Percentiles rank a stretch among this genome's conserved stretches.
Conservation (phyloP, 1,140 invertebrate species). For the Gonioctena quinquepunctata region DNA sequence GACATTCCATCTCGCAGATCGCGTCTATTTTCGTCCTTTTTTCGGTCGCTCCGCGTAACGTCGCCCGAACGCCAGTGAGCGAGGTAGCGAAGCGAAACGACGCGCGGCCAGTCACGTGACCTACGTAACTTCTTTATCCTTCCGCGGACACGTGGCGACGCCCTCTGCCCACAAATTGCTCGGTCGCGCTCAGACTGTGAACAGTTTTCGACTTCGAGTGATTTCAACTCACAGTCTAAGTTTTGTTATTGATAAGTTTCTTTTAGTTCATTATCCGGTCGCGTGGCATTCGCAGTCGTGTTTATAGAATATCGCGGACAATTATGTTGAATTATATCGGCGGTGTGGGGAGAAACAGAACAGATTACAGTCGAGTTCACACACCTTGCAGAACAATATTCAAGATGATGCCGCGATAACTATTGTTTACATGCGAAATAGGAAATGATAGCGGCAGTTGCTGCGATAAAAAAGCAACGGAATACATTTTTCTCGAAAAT, state of each 20-base stretch:
- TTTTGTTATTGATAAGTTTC: slow-evolving; percentile 52
- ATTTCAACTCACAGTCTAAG: slow-evolving; percentile 24
- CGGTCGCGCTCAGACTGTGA: slow-evolving; percentile 36
- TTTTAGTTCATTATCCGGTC: slow-evolving; percentile 53
- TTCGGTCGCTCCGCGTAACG: neutral
- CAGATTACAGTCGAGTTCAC: neutral
- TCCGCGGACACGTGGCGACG: slow-evolving; percentile 48
- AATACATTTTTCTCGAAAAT: too few species aligned
- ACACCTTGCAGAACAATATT: neutral
- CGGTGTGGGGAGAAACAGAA: slow-evolving; percentile 25
- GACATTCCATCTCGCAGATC: neutral
- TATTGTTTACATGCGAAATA: too few species aligned
- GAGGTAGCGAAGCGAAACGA: slow-evolving; percentile 41
- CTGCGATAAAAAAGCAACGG: too few species aligned
- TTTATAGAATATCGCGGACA: slow-evolving; percentile 46
- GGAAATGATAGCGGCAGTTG: too few species aligned
- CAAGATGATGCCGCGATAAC: too few species aligned
- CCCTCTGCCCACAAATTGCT: slow-evolving; percentile 53
- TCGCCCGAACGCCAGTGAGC: neutral
- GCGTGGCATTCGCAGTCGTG: slow-evolving; percentile 42
- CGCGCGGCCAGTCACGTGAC: slow-evolving; percentile 43
- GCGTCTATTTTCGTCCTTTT: neutral
- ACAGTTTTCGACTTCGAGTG: neutral
- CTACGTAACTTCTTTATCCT: slow-evolving; percentile 47
- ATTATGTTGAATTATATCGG: slow-evolving; percentile 45